Evolutionary conservation across 2,113 vertebrate genomes (phyloP).

Genomic region (Scophthalmus maximus): DNA sequence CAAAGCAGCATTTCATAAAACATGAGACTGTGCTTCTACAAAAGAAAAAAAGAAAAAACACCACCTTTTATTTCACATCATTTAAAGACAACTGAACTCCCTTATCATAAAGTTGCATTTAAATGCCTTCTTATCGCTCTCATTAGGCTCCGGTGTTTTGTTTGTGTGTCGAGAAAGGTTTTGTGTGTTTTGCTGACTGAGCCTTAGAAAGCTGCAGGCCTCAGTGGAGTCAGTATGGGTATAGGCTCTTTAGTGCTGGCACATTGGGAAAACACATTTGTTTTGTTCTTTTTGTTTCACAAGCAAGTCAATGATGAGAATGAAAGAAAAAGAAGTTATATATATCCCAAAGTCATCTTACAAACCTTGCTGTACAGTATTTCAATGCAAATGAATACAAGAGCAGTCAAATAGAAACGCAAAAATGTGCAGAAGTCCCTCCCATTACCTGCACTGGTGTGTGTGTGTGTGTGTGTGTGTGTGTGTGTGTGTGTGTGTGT

Average conservation of each 20-base stretch:
- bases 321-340: no score
- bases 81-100: conserved; percentile 29
- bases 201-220: conserved; percentile 8
- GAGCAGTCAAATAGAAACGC: no score
- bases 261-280: conserved; percentile 4
- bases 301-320: background rate
- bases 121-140: conserved; percentile 32
- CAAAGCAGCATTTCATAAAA: conserved; percentile 31
- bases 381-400: no score
- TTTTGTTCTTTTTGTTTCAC: conserved; percentile 1
- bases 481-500: no score
- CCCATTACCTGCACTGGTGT: no score
- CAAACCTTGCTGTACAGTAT: no score
- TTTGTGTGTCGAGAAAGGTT: conserved; percentile 22
- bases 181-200: conserved; percentile 37
- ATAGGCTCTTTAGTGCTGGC: conserved; percentile 1
- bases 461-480: no score
- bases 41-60: no score
- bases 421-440: no score
- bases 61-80: conserved; percentile 14
- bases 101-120: conserved; percentile 12
- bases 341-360: background rate
- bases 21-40: conserved; percentile 3
- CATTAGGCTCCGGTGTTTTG: conserved; percentile 12
- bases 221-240: conserved; percentile 15